Evolutionary conservation across 2,797 vertebrate genomes (phyloP).

Genomic region (Orientallactaga sibirica): DNA sequence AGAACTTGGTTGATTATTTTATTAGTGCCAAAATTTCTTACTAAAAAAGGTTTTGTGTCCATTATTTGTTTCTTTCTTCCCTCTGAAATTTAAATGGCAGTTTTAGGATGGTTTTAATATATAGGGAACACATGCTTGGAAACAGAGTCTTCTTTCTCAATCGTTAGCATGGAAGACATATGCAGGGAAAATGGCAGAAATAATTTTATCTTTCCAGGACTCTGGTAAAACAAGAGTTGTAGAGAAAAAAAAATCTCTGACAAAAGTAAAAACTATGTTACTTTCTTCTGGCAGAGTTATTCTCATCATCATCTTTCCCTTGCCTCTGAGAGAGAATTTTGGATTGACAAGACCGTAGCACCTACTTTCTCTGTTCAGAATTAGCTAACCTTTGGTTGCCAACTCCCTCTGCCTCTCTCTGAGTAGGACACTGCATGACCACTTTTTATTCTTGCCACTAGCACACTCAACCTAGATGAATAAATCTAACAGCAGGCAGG

Average conservation of each 20-base stretch:
- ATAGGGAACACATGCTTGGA: not conserved
- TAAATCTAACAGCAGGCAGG: not conserved
- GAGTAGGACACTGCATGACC: not conserved
- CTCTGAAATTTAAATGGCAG: constrained; percentile 19
- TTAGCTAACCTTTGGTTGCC: not conserved
- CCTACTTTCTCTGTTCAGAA: not conserved
- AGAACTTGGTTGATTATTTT: constrained; percentile 37
- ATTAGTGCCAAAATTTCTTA: constrained; percentile 30
- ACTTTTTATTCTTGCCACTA: not conserved
- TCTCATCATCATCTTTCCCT: not conserved
- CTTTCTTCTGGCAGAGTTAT: constrained; percentile 44
- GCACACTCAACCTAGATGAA: not conserved
- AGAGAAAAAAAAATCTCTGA: constrained; percentile 29
- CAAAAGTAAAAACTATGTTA: not conserved
- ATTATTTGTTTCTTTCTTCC: not conserved
- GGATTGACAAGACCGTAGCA: not conserved
- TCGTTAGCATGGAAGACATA: not conserved
- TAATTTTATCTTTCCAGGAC: not conserved
- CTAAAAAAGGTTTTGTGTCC: not conserved
- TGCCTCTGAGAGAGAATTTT: not conserved
- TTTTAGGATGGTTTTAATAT: constrained; percentile 17
- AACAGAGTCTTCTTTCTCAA: constrained; percentile 38
- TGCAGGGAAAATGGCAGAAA: not conserved
- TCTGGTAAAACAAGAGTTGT: not conserved
- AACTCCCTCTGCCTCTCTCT: not conserved